Conservation (phyloP, 2,113 vertebrate genomes). For the Pontoporia blainvillei region DNA sequence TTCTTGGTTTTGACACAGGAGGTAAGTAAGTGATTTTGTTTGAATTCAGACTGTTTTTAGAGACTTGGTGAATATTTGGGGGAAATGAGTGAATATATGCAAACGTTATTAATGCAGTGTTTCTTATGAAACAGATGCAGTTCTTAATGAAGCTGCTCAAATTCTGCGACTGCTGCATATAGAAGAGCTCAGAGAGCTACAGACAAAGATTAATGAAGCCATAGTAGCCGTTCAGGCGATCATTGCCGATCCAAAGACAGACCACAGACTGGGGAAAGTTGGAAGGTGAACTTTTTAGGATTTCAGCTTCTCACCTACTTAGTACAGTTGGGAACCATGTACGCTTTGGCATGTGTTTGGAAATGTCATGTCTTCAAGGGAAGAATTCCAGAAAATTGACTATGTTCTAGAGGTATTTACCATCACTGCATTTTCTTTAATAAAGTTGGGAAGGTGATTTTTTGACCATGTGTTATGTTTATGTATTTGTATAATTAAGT, state of each 20-base stretch:
- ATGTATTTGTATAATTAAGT: not conserved
- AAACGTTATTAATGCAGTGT: not conserved
- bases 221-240: slow-evolving; percentile 98
- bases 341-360: slow-evolving; percentile 63
- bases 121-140: slow-evolving; percentile 86
- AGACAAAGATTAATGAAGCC: slow-evolving; percentile 97
- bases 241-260: slow-evolving; percentile 97
- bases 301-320: not conserved
- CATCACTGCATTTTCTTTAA: slow-evolving; percentile 76
- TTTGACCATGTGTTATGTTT: slow-evolving; percentile 36
- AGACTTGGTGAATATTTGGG: not conserved
- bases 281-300: slow-evolving; percentile 87
- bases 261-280: slow-evolving; percentile 97
- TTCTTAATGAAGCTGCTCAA: slow-evolving; percentile 94
- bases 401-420: slow-evolving; percentile 51
- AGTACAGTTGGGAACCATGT: slow-evolving; percentile 29
- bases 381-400: slow-evolving; percentile 62
- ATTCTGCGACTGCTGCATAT: slow-evolving; percentile 96
- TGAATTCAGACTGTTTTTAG: not conserved
- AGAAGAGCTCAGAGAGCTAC: slow-evolving; percentile 96
- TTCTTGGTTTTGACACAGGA: slow-evolving; percentile 97
- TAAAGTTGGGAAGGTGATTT: slow-evolving; percentile 67
- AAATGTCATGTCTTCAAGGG: slow-evolving; percentile 61
- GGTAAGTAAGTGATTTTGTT: slow-evolving; percentile 86
- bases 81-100: not conserved